These are phyloP conservation scores for Pycnomerus fuliginosus DNA, from an alignment of 2,888 invertebrate species.

Conservation along the genomic window DNA sequence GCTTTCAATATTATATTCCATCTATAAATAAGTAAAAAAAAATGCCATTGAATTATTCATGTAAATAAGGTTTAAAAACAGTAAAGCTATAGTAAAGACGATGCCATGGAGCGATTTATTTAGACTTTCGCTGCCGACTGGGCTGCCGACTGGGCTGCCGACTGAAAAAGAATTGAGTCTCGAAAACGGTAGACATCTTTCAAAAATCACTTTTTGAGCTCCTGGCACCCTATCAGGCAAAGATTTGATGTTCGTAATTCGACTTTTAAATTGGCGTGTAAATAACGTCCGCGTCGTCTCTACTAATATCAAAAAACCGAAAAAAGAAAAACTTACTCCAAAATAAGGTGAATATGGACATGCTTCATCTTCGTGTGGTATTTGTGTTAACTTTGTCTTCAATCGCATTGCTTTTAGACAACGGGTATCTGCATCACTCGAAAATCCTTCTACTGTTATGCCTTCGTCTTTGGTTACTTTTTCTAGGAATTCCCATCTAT, in stretches of 20 bases:
- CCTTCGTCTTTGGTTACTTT: not conserved
- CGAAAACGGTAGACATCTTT: not conserved
- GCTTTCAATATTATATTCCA: too few relatives aligned
- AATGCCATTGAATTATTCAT: not conserved
- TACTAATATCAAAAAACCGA: too few relatives aligned
- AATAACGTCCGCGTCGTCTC: too few relatives aligned
- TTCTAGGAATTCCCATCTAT: conserved; percentile 2
- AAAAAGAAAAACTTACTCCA: too few relatives aligned
- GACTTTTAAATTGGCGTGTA: too few relatives aligned
- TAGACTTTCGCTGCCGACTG: too few relatives aligned
- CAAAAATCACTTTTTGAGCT: not conserved
- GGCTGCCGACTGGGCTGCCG: too few relatives aligned
- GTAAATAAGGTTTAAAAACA: not conserved
- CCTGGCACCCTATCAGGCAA: not conserved
- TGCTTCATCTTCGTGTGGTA: not conserved
- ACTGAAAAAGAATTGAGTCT: not conserved
- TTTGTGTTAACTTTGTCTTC: not conserved
- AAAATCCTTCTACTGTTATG: not conserved
- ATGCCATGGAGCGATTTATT: too few relatives aligned
- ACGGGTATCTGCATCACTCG: not conserved
- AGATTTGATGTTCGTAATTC: too few relatives aligned
- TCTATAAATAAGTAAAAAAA: not conserved
- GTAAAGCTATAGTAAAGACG: too few relatives aligned
- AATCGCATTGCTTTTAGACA: not conserved
- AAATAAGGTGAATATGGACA: too few relatives aligned